Conservation (phyloP, 1,140 invertebrate genomes). For the Solenopsis invicta region DNA sequence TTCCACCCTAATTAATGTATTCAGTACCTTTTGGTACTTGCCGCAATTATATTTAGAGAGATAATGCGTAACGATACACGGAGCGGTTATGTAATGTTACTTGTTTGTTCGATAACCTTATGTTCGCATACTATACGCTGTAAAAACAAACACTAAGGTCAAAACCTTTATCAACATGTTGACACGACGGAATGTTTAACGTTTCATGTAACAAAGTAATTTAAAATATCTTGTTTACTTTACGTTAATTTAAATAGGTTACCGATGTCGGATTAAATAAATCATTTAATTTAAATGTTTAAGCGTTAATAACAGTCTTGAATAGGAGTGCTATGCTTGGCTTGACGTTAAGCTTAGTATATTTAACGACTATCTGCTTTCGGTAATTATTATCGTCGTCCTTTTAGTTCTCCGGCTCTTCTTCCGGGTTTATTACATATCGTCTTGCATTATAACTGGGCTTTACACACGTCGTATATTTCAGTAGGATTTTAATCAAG, state of each 20-base stretch:
- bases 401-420: background rate
- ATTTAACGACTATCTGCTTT: background rate
- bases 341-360: background rate
- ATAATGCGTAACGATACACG: background rate
- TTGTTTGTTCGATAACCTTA: too few relatives aligned
- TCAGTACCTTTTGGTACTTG: background rate
- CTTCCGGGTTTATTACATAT: background rate
- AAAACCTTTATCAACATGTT: background rate
- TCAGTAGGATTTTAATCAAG: constrained; percentile 21
- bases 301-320: too few relatives aligned
- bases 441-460: background rate
- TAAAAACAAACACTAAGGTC: background rate
- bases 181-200: background rate
- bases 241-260: background rate
- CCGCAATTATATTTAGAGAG: background rate
- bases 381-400: constrained; percentile 8
- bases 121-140: background rate
- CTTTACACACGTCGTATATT: constrained; percentile 21
- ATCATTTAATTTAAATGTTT: too few relatives aligned
- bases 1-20: too few relatives aligned
- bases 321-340: background rate
- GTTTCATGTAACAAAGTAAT: background rate
- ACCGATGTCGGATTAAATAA: background rate
- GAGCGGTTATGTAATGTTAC: background rate
- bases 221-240: background rate